A percentile compares a stretch with the other conserved stretches of the same genome.
phyloP scores from a whole-genome alignment of 2,888 invertebrate species.

The Nycteola revayana region DNA sequence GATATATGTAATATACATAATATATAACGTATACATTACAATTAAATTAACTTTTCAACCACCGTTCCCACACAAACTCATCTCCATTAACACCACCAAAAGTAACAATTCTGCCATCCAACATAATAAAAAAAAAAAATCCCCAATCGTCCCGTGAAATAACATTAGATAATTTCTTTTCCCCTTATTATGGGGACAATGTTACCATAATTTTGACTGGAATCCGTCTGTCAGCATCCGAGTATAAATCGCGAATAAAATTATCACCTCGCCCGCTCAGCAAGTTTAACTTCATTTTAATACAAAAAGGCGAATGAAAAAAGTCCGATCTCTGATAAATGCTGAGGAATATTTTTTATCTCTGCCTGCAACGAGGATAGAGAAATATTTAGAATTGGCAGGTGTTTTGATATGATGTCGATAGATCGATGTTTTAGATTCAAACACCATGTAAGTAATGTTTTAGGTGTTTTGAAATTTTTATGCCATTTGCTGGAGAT shows the following conservation, averaged over 20 bases:
- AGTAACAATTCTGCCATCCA: background rate
- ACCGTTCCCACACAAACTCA: no score
- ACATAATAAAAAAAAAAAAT: constrained; percentile 17
- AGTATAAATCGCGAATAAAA: constrained; percentile 63
- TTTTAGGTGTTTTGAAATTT: no score
- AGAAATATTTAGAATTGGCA: no score
- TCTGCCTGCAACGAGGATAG: constrained; percentile 22
- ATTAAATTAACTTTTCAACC: no score
- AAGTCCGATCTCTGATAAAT: constrained; percentile 43
- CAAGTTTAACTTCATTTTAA: constrained; percentile 72
- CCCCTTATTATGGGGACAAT: constrained; percentile 20
- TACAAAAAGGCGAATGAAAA: constrained; percentile 52
- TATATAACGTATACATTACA: no score
- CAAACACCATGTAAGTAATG: no score
- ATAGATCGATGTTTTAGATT: no score
- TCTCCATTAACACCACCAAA: no score
- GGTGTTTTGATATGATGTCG: no score
- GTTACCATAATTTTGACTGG: constrained; percentile 33
- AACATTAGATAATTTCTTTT: constrained; percentile 26
- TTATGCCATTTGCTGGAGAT: no score
- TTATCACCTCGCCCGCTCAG: constrained; percentile 60
- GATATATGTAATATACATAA: no score
- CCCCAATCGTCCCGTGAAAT: constrained; percentile 17
- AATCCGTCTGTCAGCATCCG: constrained; percentile 35
- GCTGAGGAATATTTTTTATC: constrained; percentile 38